Percentiles rank a stretch among this genome's conserved stretches.
Evolutionary conservation across 2,888 invertebrate genomes (phyloP).

Genomic region (Noctua pronuba): DNA sequence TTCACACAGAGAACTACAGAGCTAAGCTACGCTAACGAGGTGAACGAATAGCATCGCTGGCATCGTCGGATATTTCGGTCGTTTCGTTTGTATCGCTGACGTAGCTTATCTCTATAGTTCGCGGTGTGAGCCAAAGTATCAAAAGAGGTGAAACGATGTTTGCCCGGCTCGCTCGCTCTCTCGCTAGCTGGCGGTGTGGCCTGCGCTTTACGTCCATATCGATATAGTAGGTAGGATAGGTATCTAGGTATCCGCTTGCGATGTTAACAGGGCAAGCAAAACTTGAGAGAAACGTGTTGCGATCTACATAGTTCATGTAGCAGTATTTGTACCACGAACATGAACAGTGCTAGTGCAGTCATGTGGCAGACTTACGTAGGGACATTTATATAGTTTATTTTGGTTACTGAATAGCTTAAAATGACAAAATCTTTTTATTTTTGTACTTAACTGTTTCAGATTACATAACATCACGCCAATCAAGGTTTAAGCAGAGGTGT

Average conservation of each 20-base stretch:
- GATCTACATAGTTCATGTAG: constrained; percentile 46
- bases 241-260: constrained; percentile 33
- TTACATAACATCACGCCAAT: too few species aligned
- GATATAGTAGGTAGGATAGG: constrained; percentile 1
- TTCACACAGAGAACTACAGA: too few species aligned
- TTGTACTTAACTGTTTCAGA: background rate
- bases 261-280: constrained; percentile 57
- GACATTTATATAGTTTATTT: background rate
- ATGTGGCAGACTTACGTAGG: constrained; percentile 28
- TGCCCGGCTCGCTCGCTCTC: too few species aligned
- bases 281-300: constrained; percentile 55
- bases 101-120: too few species aligned
- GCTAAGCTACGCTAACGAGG: too few species aligned
- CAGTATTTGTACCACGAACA: constrained; percentile 26
- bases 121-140: too few species aligned
- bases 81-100: too few species aligned
- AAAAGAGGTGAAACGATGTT: too few species aligned
- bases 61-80: too few species aligned
- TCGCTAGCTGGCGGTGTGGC: too few species aligned
- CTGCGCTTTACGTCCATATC: background rate
- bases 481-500: too few species aligned
- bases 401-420: background rate
- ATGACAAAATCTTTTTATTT: background rate
- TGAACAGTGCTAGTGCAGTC: constrained; percentile 33
- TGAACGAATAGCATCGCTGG: too few species aligned